Evolutionary conservation across 2,888 invertebrate species (phyloP).

Genomic region (Sphaerophoria taeniata): DNA sequence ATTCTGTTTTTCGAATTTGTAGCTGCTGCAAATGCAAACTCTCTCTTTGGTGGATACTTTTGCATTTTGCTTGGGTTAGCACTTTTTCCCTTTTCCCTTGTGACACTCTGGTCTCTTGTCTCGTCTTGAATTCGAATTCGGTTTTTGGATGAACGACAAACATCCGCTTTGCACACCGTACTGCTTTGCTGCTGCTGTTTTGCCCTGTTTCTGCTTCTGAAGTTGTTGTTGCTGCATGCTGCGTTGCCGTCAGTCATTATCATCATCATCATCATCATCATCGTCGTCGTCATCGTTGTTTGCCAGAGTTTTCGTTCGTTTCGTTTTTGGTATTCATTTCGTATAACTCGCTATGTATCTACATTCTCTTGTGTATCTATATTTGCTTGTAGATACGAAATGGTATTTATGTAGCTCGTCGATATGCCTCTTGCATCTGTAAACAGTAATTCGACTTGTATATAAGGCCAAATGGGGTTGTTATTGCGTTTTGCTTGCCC

Average conservation of each 20-base stretch:
- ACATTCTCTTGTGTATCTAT: slow-evolving; percentile 26
- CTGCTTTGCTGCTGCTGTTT: slow-evolving; percentile 39
- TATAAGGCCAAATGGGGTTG: slow-evolving; percentile 51
- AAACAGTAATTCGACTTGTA: slow-evolving; percentile 5
- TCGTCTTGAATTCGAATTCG: neutral
- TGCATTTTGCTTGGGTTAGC: slow-evolving; percentile 25
- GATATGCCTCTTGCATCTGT: slow-evolving; percentile 37
- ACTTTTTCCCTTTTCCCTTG: slow-evolving; percentile 57
- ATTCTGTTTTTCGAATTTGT: slow-evolving; percentile 11
- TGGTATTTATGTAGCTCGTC: slow-evolving; percentile 33
- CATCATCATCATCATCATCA: slow-evolving; percentile 22
- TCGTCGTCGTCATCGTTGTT: slow-evolving; percentile 27
- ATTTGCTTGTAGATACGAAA: neutral
- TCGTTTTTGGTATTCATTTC: slow-evolving; percentile 45
- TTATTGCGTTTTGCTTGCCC: slow-evolving; percentile 46
- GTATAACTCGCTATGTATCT: slow-evolving; percentile 40
- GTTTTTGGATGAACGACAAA: slow-evolving; percentile 58
- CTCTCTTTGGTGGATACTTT: neutral
- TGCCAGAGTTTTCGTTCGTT: slow-evolving; percentile 16
- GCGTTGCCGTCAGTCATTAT: slow-evolving; percentile 27
- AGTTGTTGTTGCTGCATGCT: slow-evolving; percentile 12
- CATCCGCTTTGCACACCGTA: slow-evolving; percentile 67
- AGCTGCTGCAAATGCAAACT: slow-evolving; percentile 32
- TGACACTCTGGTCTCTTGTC: slow-evolving; percentile 3
- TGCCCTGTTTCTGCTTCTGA: neutral